phyloP scores from a whole-genome alignment of 2,113 vertebrate species.

The Atractosteus spatula region DNA sequence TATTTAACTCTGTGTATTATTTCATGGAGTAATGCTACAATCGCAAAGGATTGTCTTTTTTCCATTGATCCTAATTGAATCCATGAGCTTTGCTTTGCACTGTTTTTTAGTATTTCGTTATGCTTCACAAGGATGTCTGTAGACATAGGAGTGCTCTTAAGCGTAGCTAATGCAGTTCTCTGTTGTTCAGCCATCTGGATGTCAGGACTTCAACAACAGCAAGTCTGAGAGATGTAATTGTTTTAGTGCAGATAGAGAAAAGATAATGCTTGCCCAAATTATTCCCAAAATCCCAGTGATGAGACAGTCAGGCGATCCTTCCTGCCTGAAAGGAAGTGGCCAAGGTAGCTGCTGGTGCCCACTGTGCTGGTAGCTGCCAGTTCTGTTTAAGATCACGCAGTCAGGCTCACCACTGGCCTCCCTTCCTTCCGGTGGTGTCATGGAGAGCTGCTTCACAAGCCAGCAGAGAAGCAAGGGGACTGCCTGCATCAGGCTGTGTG shows the following conservation, averaged over 20 bases:
- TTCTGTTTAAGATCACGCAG: not conserved
- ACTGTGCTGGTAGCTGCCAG: conserved; percentile 7
- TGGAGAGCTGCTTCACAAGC: not conserved
- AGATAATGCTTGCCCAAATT: not conserved
- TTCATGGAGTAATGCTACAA: too few relatives aligned
- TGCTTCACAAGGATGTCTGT: too few relatives aligned
- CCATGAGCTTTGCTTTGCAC: too few relatives aligned
- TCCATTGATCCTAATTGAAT: too few relatives aligned
- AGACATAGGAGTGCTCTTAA: too few relatives aligned
- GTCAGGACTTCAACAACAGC: not conserved
- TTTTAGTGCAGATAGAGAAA: conserved; percentile 7
- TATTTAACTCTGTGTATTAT: conserved; percentile 9
- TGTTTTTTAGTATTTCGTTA: too few relatives aligned
- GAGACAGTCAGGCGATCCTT: not conserved
- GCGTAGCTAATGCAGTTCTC: not conserved
- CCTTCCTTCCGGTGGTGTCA: not conserved
- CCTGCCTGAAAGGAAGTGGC: not conserved
- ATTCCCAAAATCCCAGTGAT: not conserved
- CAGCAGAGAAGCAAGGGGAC: not conserved
- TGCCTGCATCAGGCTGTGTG: not conserved
- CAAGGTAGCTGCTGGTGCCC: not conserved
- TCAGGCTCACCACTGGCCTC: not conserved
- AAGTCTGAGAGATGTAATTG: not conserved
- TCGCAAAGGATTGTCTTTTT: too few relatives aligned
- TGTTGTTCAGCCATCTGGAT: not conserved